Base-by-base conservation (phyloP, 2,797 vertebrate genomes). In the Esox lucius region DNA sequence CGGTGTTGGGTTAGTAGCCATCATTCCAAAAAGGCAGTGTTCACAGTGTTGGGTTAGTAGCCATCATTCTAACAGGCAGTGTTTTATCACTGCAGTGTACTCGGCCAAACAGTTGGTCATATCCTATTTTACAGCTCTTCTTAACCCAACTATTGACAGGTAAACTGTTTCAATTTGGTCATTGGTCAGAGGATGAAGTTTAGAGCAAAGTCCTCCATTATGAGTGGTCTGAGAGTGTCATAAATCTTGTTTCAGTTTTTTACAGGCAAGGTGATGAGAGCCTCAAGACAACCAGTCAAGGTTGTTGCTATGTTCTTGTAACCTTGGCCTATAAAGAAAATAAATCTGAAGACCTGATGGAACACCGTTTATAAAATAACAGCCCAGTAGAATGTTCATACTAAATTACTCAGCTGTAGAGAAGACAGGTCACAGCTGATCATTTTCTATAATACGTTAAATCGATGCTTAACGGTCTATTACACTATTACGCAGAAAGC, bases 151-250 rank as follows among this genome's bases (percentile, higher is more conserved):
- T 73, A 71, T 61, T 71, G 42, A 79, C 64, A 24, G 33, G 5
- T 72, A 80, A 48, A 68, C 76, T 74, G 59, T 80, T 70, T 78
- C 26, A 53, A 46, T 7, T 16, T 75, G 24, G 73, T 56, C 72
- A 80, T 81, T 64, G 73, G 26, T 73, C 22, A 74, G 28, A 71
- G 72, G 46, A 81, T 28, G 33, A 72, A 80, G 77, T 72, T 83
- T 53, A 75, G 70, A 24, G 13, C 61, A 64, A 87, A 80, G 48
- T 75, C 56, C 69, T 65, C 15, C 19, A 1, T 79, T 51, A 68
- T 65, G 62, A 80, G 46, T 72, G 67, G 62, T 81, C 78, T 71
- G 4, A 76, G 1, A n/a, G 16, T 19, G n/a, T 16, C 42, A 31
- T 72, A 62, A 46, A 72, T 17, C 39, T 70, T 69, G 12, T 22